phyloP scores from a whole-genome alignment of 2,113 vertebrate species.

The Oenanthe oenanthe region DNA sequence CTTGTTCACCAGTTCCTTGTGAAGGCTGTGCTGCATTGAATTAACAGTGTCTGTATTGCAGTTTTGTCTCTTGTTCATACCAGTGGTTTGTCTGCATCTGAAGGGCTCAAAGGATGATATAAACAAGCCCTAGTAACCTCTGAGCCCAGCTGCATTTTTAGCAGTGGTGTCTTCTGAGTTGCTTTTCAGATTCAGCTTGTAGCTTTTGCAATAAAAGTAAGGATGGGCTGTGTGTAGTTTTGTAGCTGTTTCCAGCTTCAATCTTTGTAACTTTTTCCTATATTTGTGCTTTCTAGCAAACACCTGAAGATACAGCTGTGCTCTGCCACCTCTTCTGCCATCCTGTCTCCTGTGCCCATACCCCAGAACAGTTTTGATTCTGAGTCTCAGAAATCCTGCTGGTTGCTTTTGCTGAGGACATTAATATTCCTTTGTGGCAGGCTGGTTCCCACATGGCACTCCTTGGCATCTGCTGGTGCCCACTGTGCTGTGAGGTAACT shows the following conservation, averaged over 20 bases:
- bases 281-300: neutral
- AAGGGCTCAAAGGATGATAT: neutral
- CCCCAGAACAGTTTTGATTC: neutral
- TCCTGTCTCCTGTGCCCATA: neutral
- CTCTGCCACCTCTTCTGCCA: neutral
- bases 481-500: neutral
- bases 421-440: neutral
- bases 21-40: neutral
- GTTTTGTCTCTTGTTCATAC: neutral
- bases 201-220: neutral
- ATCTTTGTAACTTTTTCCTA: neutral
- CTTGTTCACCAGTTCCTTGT: neutral
- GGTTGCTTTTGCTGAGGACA: neutral
- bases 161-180: neutral
- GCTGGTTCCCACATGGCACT: neutral
- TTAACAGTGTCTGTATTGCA: neutral
- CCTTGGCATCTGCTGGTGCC: neutral
- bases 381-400: neutral
- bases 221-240: neutral
- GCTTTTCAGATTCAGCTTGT: neutral
- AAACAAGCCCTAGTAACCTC: neutral
- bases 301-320: neutral
- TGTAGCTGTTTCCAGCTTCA: neutral
- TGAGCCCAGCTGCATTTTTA: neutral
- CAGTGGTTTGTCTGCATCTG: neutral